Evolutionary conservation across 2,888 invertebrate genomes (phyloP).

Genomic region (Pachymerium ferrugineum): DNA sequence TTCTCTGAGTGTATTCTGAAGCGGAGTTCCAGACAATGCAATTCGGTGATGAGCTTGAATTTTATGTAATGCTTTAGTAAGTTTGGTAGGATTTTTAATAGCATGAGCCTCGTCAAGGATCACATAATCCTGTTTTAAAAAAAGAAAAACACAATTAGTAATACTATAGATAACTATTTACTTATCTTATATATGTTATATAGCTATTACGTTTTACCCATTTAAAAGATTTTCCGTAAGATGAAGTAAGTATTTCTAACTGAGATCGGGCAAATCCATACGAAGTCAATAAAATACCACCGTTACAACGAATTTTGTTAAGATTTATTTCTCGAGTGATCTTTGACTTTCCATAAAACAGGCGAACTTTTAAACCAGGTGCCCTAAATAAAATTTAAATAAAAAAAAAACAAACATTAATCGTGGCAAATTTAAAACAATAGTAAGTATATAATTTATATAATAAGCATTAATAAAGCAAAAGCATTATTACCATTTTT

Average conservation of each 20-base stretch:
- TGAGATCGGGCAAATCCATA: constrained; percentile 47
- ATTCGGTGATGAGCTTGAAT: constrained; percentile 46
- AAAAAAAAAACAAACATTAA: background rate
- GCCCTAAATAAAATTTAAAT: constrained; percentile 44
- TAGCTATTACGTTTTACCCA: constrained; percentile 48
- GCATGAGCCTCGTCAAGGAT: constrained; percentile 52
- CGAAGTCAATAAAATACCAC: constrained; percentile 48
- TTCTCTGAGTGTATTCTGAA: constrained; percentile 51
- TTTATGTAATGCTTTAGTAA: constrained; percentile 46
- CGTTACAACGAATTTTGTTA: constrained; percentile 43
- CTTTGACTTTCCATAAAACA: constrained; percentile 45
- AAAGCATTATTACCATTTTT: constrained; percentile 46
- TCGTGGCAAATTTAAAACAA: too few relatives aligned
- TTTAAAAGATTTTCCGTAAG: constrained; percentile 43
- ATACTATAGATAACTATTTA: too few relatives aligned
- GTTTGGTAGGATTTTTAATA: constrained; percentile 50
- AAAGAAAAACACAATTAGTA: background rate
- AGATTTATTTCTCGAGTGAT: constrained; percentile 44
- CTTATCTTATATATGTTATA: background rate
- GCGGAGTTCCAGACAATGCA: constrained; percentile 51
- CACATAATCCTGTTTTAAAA: constrained; percentile 46
- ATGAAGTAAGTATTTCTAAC: constrained; percentile 42
- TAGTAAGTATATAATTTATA: too few relatives aligned
- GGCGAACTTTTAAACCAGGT: constrained; percentile 45
- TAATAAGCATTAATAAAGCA: too few relatives aligned